Conservation (phyloP, 2,888 invertebrate genomes). For the Clistopyga incitator region DNA sequence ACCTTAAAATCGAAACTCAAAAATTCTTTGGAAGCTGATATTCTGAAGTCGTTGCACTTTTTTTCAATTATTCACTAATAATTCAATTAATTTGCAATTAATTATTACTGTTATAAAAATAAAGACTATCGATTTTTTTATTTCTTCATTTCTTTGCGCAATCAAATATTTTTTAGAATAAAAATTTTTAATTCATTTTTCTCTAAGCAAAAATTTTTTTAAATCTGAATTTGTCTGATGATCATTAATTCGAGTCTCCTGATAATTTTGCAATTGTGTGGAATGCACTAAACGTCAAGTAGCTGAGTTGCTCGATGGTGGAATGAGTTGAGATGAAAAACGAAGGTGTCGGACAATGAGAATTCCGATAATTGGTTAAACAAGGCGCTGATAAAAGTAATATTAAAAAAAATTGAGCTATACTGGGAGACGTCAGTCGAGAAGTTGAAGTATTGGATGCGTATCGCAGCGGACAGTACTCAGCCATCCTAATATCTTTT, state of each 20-base stretch:
- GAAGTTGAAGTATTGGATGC: slow-evolving; percentile 77
- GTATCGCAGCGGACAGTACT: slow-evolving; percentile 78
- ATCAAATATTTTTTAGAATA: too few relatives aligned
- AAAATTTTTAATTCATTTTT: background rate
- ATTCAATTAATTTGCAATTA: too few relatives aligned
- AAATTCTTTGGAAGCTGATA: too few relatives aligned
- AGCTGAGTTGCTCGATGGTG: background rate
- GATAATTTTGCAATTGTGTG: background rate
- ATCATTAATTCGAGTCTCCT: background rate
- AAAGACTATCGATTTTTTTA: too few relatives aligned
- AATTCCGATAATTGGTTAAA: slow-evolving; percentile 70
- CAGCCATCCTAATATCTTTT: slow-evolving; percentile 76
- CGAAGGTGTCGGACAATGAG: slow-evolving; percentile 45
- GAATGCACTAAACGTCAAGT: background rate
- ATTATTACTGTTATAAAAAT: too few relatives aligned
- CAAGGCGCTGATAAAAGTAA: slow-evolving; percentile 73
- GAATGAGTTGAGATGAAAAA: background rate
- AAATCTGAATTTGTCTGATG: background rate
- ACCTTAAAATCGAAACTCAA: too few relatives aligned
- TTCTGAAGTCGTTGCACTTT: background rate
- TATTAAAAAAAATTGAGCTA: slow-evolving; percentile 69
- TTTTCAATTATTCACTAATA: too few relatives aligned
- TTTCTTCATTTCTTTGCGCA: too few relatives aligned
- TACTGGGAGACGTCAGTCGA: slow-evolving; percentile 46
- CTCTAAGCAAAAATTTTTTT: background rate